Evolutionary conservation across 2,888 invertebrate species (phyloP), one percentile per base, ranked within the genome.

Genomic region (Stenolophus ochropezus): DNA sequence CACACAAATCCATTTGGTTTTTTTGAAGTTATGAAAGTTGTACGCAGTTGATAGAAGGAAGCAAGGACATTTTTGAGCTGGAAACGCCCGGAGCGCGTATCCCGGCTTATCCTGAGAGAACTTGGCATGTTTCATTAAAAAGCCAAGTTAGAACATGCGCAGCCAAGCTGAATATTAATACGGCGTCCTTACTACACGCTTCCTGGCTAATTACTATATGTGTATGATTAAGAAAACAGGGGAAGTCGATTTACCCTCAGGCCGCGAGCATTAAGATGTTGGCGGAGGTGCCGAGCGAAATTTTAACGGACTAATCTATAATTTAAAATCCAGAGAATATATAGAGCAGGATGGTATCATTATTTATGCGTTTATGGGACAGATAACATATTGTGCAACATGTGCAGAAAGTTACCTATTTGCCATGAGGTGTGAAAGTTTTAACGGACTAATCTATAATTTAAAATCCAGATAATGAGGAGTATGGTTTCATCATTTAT

Each of bases 61-160:
- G 6, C 6, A 18, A 16, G 1, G 53, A 61, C 61, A 61, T 61
- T 61, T 61, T 61, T 61, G 33, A 42, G 8, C 61, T n/a, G 23
- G 25, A n/a, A 21, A 61, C 25, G 61, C 61, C 25, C n/a, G 3
- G 25, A 23, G 61, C 23, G 23, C 23, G 23, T 23, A 61, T 61
- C 14, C 21, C 23, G 25, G 25, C 61, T 23, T 21, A 25, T 69
- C 65, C 33, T 33, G 11, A 33, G 65, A 69, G 8, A 14, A 27
- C 65, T 69, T 16, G 33, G 6, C 65, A 69, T 69, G 65, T 69
- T 69, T 69, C 65, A 69, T 69, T 69, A 33, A 69, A 69, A 69
- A 69, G 65, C 65, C 14, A 69, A 69, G n/a, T 58, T 65, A 16
- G 27, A 8, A 33, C 33, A 69, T 69, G 61, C 65, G 65, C 33